A percentile compares a stretch with the other conserved stretches of the same genome.
Evolutionary conservation across 2,113 vertebrate genomes (phyloP).

Genomic region (Theristicus caerulescens): DNA sequence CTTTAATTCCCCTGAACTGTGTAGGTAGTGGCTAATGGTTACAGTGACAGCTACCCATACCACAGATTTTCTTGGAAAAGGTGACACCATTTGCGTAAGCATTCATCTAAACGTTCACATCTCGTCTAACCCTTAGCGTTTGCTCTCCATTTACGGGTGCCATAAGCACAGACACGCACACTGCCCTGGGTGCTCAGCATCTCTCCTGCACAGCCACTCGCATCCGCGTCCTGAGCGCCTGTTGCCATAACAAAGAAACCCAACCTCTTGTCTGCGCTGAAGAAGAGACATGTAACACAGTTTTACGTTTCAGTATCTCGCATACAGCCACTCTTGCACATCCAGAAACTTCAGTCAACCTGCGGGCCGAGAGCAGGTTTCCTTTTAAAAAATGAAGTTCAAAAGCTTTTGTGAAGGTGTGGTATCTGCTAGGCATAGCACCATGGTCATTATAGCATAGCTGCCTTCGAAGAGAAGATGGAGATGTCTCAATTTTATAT

Average conservation of each 20-base stretch:
- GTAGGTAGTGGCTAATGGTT: neutral
- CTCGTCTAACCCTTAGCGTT: accelerated
- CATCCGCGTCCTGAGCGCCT: neutral
- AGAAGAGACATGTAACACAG: neutral
- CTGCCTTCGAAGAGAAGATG: neutral
- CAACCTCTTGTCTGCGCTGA: neutral
- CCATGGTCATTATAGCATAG: neutral
- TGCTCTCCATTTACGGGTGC: neutral
- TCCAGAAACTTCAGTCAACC: neutral
- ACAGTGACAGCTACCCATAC: neutral
- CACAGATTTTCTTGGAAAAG: neutral
- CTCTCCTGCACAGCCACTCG: neutral
- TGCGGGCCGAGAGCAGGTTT: neutral
- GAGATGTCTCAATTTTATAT: neutral
- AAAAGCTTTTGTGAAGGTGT: neutral
- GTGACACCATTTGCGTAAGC: too few species aligned
- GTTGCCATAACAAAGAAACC: neutral
- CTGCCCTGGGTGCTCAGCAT: neutral
- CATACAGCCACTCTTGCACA: neutral
- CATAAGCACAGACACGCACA: neutral
- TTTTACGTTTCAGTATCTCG: neutral
- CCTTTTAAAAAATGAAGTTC: neutral
- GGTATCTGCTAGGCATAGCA: neutral
- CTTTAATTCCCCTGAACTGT: neutral
- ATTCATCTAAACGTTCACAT: neutral